Evolutionary conservation across 1,140 invertebrate genomes (phyloP).

Genomic region (Glossosoma conforme): DNA sequence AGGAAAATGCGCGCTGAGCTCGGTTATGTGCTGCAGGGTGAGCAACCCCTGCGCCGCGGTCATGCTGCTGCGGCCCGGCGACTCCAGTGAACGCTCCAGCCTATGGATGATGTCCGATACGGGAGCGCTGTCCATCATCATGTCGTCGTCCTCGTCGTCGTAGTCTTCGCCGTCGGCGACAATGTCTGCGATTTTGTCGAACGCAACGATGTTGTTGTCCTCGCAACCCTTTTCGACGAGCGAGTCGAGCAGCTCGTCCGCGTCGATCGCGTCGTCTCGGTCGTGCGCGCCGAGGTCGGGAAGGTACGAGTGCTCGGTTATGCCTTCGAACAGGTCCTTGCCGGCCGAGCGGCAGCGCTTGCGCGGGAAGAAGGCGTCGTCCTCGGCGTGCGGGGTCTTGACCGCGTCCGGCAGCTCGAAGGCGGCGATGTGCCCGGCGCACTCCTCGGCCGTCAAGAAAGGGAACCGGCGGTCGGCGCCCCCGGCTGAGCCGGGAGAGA

Average conservation of each 20-base stretch:
- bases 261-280: conserved; percentile 47
- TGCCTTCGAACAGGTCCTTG: conserved; percentile 49
- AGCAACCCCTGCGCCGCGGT: conserved; percentile 44
- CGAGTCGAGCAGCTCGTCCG: conserved; percentile 50
- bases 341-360: conserved; percentile 37
- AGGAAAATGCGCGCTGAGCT: too few relatives aligned
- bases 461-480: conserved; percentile 29
- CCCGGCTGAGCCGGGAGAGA: neutral
- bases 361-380: conserved; percentile 38
- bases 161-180: conserved; percentile 46
- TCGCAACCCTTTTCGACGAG: conserved; percentile 56
- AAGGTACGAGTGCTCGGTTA: conserved; percentile 46
- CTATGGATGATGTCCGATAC: conserved; percentile 55
- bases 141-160: conserved; percentile 55
- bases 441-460: conserved; percentile 41
- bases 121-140: conserved; percentile 45
- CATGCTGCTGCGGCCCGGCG: conserved; percentile 43
- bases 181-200: conserved; percentile 44
- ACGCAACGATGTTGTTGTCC: conserved; percentile 50
- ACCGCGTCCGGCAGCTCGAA: conserved; percentile 43
- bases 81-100: conserved; percentile 51
- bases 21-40: conserved; percentile 48
- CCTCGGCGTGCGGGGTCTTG: conserved; percentile 25
- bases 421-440: conserved; percentile 43
- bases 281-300: conserved; percentile 49